Evolutionary conservation across 2,888 invertebrate genomes (phyloP), one percentile per base, ranked within the genome.

Genomic region (Cheilosia vernalis): DNA sequence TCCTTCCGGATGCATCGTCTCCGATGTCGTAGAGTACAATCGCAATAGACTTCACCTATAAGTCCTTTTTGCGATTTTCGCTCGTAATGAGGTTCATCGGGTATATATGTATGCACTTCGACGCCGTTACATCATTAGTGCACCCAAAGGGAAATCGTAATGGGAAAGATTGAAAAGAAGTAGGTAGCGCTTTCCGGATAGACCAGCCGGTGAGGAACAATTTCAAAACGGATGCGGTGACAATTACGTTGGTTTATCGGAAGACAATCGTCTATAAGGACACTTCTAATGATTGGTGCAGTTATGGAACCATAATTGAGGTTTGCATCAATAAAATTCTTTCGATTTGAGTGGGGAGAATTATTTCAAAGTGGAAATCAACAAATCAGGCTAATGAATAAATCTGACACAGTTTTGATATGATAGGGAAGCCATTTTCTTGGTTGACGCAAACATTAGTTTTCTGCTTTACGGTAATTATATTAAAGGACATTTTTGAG

Each of bases 71-170:
- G 40, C 2, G 42, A 64, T 66, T 44, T 44, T 47, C 53, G 61
- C 64, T 61, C 42, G 83, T 83, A 83, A 83, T 83, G 83, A 78
- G 66, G 83, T 83, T 73, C 78, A 78, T 73, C 44, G 78, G 64
- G 70, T 30, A 30, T 30, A 30, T 1, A 9, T n/a, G n/a, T 21
- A 37, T 83, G 64, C 79, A 70, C 73, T 74, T 79, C 69, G 73
- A 74, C 69, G 69, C 82, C 64, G 69, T 76, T 76, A 63, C 70
- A 70, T 79, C 67, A 74, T 84, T 74, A 79, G 73, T 79, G 64
- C 55, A 82, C 47, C 55, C 56, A 58, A 56, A 47, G 47, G 44
- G 9, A 33, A 47, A 47, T 9, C 9, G 4, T 10, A n/a, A 37
- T 37, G 37, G n/a, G 40, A 21, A 37, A 37, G 37, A 37, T 37